Conservation (phyloP, 2,888 invertebrate species). For the Idaea biselata region DNA sequence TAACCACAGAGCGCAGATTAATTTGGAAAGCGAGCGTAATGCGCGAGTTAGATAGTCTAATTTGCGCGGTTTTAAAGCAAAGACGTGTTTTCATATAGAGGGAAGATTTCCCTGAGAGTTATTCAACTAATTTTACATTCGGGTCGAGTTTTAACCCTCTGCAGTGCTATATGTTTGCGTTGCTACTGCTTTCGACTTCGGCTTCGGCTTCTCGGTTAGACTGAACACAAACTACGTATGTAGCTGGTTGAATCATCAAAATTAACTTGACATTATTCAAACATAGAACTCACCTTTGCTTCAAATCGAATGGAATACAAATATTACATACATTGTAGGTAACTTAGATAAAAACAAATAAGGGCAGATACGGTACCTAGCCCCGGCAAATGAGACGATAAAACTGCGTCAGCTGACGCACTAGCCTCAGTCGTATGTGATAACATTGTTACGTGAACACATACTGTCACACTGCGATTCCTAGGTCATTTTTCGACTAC, state of each 20-base stretch:
- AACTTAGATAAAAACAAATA: no score
- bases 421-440: no score
- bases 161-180: slow-evolving; percentile 59
- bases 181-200: slow-evolving; percentile 38
- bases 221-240: slow-evolving; percentile 26
- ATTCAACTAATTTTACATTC: slow-evolving; percentile 74
- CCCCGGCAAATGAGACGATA: no score
- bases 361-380: no score
- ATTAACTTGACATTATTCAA: slow-evolving; percentile 61
- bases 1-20: slow-evolving; percentile 63
- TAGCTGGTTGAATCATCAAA: slow-evolving; percentile 41
- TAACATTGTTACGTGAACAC: no score
- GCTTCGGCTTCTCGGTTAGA: slow-evolving; percentile 17
- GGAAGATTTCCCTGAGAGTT: slow-evolving; percentile 61
- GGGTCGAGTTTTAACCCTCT: slow-evolving; percentile 66
- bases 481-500: no score
- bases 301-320: slow-evolving; percentile 4
- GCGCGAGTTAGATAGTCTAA: slow-evolving; percentile 60
- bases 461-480: no score
- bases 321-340: background rate
- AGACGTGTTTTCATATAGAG: slow-evolving; percentile 68
- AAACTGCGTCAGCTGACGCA: no score
- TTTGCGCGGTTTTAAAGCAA: slow-evolving; percentile 70
- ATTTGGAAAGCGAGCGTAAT: slow-evolving; percentile 64
- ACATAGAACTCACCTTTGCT: slow-evolving; percentile 42